These are phyloP conservation scores for Leucophenga maculata DNA, from an alignment of 2,888 invertebrate species.

Conservation along the genomic window DNA sequence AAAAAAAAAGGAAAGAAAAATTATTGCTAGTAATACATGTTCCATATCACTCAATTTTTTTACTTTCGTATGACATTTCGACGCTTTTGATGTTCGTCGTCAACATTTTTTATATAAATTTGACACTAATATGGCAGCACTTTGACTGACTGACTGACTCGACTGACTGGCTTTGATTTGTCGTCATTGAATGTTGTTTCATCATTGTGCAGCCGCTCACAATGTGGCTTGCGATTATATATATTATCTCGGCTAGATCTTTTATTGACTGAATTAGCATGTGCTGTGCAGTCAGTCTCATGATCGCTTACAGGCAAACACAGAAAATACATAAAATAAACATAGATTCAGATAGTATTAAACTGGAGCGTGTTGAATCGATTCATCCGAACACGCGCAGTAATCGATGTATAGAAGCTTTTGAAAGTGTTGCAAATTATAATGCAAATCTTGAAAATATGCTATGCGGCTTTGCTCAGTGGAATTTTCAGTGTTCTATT, in stretches of 20 bases:
- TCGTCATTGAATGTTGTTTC: constrained; percentile 10
- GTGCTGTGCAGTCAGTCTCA: no score
- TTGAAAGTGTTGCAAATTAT: constrained; percentile 63
- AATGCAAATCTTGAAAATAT: constrained; percentile 30
- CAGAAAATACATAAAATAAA: no score
- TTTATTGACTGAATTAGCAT: constrained; percentile 24
- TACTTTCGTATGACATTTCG: background rate
- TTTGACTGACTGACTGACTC: constrained; percentile 16
- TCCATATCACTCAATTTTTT: background rate
- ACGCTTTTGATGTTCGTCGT: constrained; percentile 14
- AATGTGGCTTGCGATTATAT: no score
- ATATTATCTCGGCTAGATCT: no score
- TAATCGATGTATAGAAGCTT: constrained; percentile 45
- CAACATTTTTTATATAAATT: constrained; percentile 35
- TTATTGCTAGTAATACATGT: background rate
- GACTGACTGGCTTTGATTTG: constrained; percentile 5
- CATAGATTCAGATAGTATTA: constrained; percentile 26
- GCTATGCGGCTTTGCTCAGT: no score
- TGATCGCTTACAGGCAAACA: constrained; percentile 23
- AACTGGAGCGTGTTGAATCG: constrained; percentile 49
- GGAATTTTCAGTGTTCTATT: no score
- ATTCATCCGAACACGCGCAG: constrained; percentile 1
- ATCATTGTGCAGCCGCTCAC: background rate
- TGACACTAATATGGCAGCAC: constrained; percentile 20
- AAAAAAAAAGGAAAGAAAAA: background rate